phyloP scores from a whole-genome alignment of 1,140 invertebrate genomes.

The Sweltsa coloradensis region DNA sequence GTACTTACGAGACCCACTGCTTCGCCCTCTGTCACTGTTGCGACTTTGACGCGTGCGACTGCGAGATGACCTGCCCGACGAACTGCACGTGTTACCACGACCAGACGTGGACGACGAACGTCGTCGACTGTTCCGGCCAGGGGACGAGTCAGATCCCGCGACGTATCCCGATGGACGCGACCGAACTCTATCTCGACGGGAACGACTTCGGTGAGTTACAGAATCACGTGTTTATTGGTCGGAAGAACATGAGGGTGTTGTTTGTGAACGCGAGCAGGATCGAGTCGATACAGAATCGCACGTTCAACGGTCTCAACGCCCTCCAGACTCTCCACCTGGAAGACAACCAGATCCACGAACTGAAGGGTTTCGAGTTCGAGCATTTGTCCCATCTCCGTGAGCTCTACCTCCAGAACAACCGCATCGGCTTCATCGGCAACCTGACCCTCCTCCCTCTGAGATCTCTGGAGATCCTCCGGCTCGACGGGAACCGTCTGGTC shows the following conservation, averaged over 20 bases:
- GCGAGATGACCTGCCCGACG: slow-evolving; percentile 85
- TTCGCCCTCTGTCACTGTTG: slow-evolving; percentile 88
- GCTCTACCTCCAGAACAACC: slow-evolving; percentile 78
- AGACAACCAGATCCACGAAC: slow-evolving; percentile 63
- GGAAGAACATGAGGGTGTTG: slow-evolving; percentile 75
- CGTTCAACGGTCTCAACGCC: slow-evolving; percentile 77
- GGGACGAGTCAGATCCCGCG: slow-evolving; percentile 62
- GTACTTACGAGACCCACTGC: slow-evolving; percentile 83
- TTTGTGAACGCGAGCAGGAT: slow-evolving; percentile 78
- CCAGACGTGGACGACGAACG: slow-evolving; percentile 83
- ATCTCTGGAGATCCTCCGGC: slow-evolving; percentile 63
- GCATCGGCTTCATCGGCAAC: slow-evolving; percentile 65
- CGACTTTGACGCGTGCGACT: slow-evolving; percentile 89
- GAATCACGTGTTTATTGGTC: slow-evolving; percentile 82
- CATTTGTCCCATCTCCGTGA: slow-evolving; percentile 66
- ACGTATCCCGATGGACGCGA: slow-evolving; percentile 86
- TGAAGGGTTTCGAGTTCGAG: slow-evolving; percentile 85
- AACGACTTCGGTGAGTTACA: slow-evolving; percentile 73
- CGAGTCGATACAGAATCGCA: slow-evolving; percentile 78
- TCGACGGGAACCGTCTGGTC: slow-evolving; percentile 74
- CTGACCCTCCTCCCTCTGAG: slow-evolving; percentile 62
- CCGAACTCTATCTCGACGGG: slow-evolving; percentile 81
- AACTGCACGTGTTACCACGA: slow-evolving; percentile 89
- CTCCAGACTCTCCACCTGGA: slow-evolving; percentile 74
- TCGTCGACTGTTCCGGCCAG: slow-evolving; percentile 77